These are phyloP conservation scores for Pedetes capensis DNA, from an alignment of 2,113 vertebrate genomes.

Conservation along the genomic window DNA sequence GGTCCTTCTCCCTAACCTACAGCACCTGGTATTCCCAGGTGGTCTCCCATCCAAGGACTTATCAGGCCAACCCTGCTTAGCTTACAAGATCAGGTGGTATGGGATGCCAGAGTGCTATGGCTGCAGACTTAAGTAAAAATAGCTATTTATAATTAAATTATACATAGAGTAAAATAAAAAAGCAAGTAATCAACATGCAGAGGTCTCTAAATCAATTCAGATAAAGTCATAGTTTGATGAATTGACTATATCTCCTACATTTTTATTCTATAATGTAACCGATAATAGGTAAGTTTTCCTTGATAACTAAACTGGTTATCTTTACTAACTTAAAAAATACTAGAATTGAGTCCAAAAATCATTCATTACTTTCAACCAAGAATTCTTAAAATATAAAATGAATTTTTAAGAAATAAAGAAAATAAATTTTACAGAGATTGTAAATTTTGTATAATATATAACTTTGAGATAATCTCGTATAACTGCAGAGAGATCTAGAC, in stretches of 20 bases:
- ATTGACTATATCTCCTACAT: neutral
- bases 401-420: constrained; percentile 14
- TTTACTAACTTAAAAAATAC: constrained; percentile 30
- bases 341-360: constrained; percentile 13
- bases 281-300: constrained; percentile 13
- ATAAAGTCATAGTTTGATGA: constrained; percentile 48
- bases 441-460: constrained; percentile 36
- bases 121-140: too few relatives aligned
- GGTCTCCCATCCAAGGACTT: too few relatives aligned
- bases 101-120: too few relatives aligned
- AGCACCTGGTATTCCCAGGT: too few relatives aligned
- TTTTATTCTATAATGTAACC: constrained; percentile 35
- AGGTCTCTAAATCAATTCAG: constrained; percentile 16
- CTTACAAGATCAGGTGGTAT: too few relatives aligned
- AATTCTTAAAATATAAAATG: constrained; percentile 42
- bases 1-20: too few relatives aligned
- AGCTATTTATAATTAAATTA: constrained; percentile 44
- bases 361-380: constrained; percentile 17
- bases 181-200: neutral
- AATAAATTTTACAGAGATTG: neutral
- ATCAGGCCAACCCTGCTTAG: too few relatives aligned
- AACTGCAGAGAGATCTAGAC: constrained; percentile 10
- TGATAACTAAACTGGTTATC: constrained; percentile 24
- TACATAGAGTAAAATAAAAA: neutral
- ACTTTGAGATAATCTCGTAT: neutral